Base-by-base conservation (phyloP, 2,797 vertebrate genomes). In the Rallus crepitans region DNA sequence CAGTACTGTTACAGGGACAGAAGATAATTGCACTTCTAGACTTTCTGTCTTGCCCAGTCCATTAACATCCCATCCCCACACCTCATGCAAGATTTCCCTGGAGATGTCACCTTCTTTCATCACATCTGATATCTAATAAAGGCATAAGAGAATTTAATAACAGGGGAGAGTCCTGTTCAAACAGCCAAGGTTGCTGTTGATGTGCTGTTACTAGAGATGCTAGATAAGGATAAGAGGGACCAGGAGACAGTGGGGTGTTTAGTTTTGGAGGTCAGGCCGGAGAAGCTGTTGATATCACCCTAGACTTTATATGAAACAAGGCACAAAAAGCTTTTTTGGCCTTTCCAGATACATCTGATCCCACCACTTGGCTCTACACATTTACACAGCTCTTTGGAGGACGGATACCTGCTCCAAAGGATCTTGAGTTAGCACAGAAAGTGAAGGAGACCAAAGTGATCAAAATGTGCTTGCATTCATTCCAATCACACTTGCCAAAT, bases 81-180 rank as follows among this genome's bases (percentile, higher is more conserved):
- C 63, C 89, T 89, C 76, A 78, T 73, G 37, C 40, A 91, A 88
- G 77, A 94, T 73, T 84, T 95, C 85, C 73, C 59, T 57, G 42
- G 73, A 89, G 89, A 84, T 4, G 40, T 57, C 89, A 90, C 93
- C 83, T 80, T 82, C 56, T 85, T 90, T 93, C 77, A 90, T 73
- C 85, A 93, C 60, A 82, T 82, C 82, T 84, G 85, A 82, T 90
- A 87, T 83, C 89, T 93, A 96, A 95, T 86, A 94, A 86, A 90
- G 87, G 91, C 56, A 60, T 84, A 87, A 90, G 73, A 93, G 42
- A 84, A 91, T 94, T 94, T 95, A 94, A 93, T 93, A 95, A 91
- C 73, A 91, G 56, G 59, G 27, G 80, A 96, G 55, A 87, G 27
- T 92, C 91, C 76, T 90, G 80, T 80, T 91, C 61, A 55, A 78